phyloP scores from a whole-genome alignment of 2,797 vertebrate genomes.

The Sparus aurata region DNA sequence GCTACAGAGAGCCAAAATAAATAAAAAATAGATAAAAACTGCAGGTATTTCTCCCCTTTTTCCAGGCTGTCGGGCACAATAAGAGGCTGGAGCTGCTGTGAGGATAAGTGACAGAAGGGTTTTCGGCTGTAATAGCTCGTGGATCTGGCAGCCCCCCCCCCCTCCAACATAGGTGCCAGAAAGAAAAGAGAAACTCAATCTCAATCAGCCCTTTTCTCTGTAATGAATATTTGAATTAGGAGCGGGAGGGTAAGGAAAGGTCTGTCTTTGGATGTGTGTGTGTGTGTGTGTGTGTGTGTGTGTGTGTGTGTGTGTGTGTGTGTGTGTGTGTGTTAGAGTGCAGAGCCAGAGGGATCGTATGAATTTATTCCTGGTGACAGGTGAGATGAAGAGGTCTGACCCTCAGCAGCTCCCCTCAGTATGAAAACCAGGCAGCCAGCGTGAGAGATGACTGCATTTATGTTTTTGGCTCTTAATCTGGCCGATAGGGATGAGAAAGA shows the following conservation, averaged over 20 bases:
- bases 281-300: no score
- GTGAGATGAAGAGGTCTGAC: slow-evolving; percentile 54
- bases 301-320: no score
- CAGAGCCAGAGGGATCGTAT: slow-evolving; percentile 9
- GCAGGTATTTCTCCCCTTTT: slow-evolving; percentile 41
- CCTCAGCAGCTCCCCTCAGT: background rate
- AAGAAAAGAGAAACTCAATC: slow-evolving; percentile 56
- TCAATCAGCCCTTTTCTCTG: slow-evolving; percentile 61
- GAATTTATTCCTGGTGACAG: slow-evolving; percentile 43
- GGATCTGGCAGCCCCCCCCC: slow-evolving; percentile 43
- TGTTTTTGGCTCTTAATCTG: slow-evolving; percentile 43
- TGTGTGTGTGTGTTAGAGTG: slow-evolving; percentile 7
- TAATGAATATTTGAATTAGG: slow-evolving; percentile 72
- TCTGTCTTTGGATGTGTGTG: slow-evolving; percentile 22
- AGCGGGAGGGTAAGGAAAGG: slow-evolving; percentile 21
- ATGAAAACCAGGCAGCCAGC: slow-evolving; percentile 39
- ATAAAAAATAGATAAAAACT: background rate
- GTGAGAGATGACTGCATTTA: slow-evolving; percentile 40
- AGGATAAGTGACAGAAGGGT: slow-evolving; percentile 62
- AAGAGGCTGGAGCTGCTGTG: slow-evolving; percentile 41
- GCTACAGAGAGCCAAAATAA: slow-evolving; percentile 2
- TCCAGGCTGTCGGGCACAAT: slow-evolving; percentile 62
- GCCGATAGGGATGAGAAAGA: slow-evolving; percentile 18
- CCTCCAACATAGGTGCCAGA: slow-evolving; percentile 31
- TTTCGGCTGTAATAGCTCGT: slow-evolving; percentile 54